Base-by-base conservation (phyloP, 1,140 invertebrate genomes). In the Macrocentrus cingulum region DNA sequence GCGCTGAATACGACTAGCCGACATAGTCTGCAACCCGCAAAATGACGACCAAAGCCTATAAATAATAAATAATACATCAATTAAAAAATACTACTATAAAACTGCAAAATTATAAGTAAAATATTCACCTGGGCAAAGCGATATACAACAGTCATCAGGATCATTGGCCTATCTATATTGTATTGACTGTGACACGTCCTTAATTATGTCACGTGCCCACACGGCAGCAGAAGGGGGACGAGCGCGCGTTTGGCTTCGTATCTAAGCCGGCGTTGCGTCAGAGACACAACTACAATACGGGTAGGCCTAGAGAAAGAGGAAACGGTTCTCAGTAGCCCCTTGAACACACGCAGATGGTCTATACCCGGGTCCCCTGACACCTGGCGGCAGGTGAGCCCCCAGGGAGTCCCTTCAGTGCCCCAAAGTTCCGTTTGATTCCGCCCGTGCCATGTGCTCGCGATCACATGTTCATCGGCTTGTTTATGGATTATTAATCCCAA, bases 1-100 rank as follows among this genome's bases (percentile, higher is more conserved):
- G 95, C 18, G 92, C 94, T 0, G 95, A 98, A 77, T 98, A 92
- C 70, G 94, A 98, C 74, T 95, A 80, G 69, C 29, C 11, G 32
- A 15, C 39, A 32, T 9, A 22, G 19, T 9, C 3, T 44, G 7
- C 6, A 34, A 5, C 11, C 42, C 22, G 51, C n/a, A 22, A 11
- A 20, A 53, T 22, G n/a, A 37, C 9, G n/a, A n/a, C n/a, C n/a
- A n/a, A n/a, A n/a, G n/a, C n/a, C n/a, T n/a, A n/a, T n/a, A n/a
- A 29, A 29, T 29, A 9, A 29, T 29, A 29, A 29, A 29, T 29
- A 29, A 29, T 29, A 29, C n/a, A n/a, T 34, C 29, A 34, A 7
- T 34, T 34, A 34, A 34, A 34, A 34, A 34, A 34, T 34, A 6
- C 29, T 11, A 34, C 29, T 6, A 34, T 7, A 7, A 34, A 34